Conservation (phyloP, 2,888 invertebrate genomes). For the Linnaemya tessellans region DNA sequence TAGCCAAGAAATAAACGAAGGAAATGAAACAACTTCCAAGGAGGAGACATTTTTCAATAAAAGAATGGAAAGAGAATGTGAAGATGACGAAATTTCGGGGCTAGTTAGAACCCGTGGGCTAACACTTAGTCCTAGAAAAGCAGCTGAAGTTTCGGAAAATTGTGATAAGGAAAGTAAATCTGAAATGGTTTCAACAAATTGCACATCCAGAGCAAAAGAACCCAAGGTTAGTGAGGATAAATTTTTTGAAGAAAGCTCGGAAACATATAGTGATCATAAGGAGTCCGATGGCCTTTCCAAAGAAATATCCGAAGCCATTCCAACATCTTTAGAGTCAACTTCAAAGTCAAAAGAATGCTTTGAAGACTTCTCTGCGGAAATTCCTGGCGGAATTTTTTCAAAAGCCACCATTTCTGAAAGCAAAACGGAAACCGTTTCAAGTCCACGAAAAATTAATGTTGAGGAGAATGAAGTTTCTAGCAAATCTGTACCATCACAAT, state of each 20-base stretch:
- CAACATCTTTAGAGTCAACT: not conserved
- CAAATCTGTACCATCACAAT: not conserved
- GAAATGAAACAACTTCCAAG: not conserved
- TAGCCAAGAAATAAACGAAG: not conserved
- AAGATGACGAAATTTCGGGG: too few relatives aligned
- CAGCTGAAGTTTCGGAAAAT: not conserved
- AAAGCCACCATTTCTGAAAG: not conserved
- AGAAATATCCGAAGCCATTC: not conserved
- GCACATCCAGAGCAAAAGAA: not conserved
- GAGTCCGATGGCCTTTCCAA: not conserved
- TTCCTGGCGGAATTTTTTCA: not conserved
- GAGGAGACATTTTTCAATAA: not conserved
- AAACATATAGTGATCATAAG: not conserved
- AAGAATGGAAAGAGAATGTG: not conserved
- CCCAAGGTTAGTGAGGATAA: not conserved
- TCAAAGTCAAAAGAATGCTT: not conserved
- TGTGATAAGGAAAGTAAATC: not conserved
- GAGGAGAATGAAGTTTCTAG: not conserved
- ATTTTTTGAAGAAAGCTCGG: not conserved
- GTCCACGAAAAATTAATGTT: not conserved
- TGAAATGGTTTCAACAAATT: not conserved
- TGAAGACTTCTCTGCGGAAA: not conserved
- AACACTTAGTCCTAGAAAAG: too few relatives aligned
- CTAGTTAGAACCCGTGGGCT: not conserved
- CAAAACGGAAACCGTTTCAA: not conserved